Percentiles rank a stretch among this genome's conserved stretches.
Evolutionary conservation across 2,113 vertebrate species (phyloP).

Genomic region (Cromileptes altivelis): DNA sequence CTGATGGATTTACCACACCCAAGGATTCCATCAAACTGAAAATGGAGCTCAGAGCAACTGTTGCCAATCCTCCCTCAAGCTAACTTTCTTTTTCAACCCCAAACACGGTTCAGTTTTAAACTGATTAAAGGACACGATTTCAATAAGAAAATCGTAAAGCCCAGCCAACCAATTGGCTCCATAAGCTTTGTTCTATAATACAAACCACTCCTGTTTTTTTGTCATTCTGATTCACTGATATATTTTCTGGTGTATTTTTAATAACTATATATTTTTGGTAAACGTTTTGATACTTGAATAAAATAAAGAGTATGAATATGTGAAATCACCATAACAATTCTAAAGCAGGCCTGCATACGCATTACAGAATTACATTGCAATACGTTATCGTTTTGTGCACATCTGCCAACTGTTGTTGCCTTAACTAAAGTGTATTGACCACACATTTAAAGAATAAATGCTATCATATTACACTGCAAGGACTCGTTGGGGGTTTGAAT

Average conservation of each 20-base stretch:
- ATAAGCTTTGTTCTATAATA: background rate
- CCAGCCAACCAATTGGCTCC: background rate
- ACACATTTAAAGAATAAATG: background rate
- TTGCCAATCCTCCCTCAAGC: background rate
- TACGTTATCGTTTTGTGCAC: background rate
- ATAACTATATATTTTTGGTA: background rate
- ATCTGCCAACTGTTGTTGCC: background rate
- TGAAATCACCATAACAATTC: background rate
- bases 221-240: background rate
- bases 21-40: conserved; percentile 83
- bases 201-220: background rate
- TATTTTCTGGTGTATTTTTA: background rate
- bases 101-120: background rate
- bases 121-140: background rate
- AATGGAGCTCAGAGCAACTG: conserved; percentile 69
- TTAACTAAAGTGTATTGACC: background rate
- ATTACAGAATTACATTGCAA: background rate
- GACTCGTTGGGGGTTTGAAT: background rate
- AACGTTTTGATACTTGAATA: background rate
- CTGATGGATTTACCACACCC: conserved; percentile 48
- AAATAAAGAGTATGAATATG: background rate
- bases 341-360: too few species aligned
- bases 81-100: conserved; percentile 6
- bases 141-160: background rate
- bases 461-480: background rate